These are phyloP conservation scores for Drosophila tani DNA, from an alignment of 1,140 invertebrate species.

Conservation along the genomic window DNA sequence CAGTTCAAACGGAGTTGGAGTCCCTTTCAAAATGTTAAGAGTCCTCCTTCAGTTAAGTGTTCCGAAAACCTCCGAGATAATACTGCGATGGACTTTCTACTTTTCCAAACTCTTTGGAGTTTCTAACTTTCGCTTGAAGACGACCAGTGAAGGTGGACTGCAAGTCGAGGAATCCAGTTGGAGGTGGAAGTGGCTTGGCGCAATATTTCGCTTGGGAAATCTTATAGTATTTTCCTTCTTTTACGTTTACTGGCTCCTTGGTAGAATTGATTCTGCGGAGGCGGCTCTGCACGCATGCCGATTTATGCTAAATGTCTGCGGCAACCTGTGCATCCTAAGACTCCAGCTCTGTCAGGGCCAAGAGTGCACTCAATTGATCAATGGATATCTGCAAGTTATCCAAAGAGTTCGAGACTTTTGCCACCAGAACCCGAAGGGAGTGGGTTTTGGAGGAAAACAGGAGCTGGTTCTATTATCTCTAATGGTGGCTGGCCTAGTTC, in stretches of 20 bases:
- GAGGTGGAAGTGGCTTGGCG: slow-evolving; percentile 25
- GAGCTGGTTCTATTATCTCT: slow-evolving; percentile 32
- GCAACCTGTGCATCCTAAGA: slow-evolving; percentile 10
- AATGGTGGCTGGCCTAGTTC: neutral
- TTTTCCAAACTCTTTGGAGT: neutral
- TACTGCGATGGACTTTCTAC: slow-evolving; percentile 5
- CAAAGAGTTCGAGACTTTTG: slow-evolving; percentile 3
- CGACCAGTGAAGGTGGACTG: neutral
- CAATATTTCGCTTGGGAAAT: neutral
- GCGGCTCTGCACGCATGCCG: neutral
- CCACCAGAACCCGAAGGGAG: neutral
- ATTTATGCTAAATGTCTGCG: neutral
- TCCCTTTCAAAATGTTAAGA: neutral
- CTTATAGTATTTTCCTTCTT: neutral
- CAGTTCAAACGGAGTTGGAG: neutral
- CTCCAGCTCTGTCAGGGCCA: slow-evolving; percentile 29
- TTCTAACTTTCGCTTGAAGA: neutral
- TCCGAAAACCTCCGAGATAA: neutral
- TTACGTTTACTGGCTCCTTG: neutral
- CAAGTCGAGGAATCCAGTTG: neutral
- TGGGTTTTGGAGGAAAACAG: slow-evolving; percentile 9
- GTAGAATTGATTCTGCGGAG: neutral
- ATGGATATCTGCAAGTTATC: slow-evolving; percentile 31
- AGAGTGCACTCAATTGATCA: slow-evolving; percentile 4
- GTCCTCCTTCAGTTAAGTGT: neutral